A percentile compares a stretch with the other conserved stretches of the same genome.
These are phyloP conservation scores for Etheostoma perlongum DNA, from an alignment of 2,797 vertebrate species.

Conservation along the genomic window DNA sequence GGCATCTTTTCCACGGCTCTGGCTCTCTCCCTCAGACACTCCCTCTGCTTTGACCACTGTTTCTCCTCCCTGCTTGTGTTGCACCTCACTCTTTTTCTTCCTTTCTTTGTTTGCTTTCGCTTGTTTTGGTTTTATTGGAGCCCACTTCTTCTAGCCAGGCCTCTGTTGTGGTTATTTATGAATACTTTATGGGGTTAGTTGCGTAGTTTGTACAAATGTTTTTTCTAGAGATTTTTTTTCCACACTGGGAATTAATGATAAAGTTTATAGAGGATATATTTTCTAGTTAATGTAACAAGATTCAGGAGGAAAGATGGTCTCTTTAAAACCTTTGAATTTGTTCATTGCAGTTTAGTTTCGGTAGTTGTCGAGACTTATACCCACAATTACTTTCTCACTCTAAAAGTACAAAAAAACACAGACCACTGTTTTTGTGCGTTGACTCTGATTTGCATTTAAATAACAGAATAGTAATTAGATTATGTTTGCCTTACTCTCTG, in stretches of 20 bases:
- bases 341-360: conserved; percentile 28
- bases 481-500: conserved; percentile 27
- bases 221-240: conserved; percentile 3
- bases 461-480: conserved; percentile 30
- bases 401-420: conserved; percentile 21
- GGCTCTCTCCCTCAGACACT: conserved; percentile 16
- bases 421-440: conserved; percentile 17
- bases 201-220: conserved; percentile 43
- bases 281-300: conserved; percentile 28
- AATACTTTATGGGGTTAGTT: conserved; percentile 48
- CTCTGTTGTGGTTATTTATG: conserved; percentile 64
- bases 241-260: conserved; percentile 27
- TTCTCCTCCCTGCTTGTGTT: conserved; percentile 34
- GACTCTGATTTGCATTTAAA: conserved; percentile 41
- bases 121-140: conserved; percentile 52
- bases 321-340: conserved; percentile 32
- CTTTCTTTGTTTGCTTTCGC: conserved; percentile 50
- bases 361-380: conserved; percentile 33
- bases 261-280: conserved; percentile 48
- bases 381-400: conserved; percentile 50
- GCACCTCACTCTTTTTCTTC: conserved; percentile 22
- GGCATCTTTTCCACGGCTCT: conserved; percentile 46
- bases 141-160: conserved; percentile 45
- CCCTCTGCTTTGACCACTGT: conserved; percentile 10
- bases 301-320: conserved; percentile 42